Evolutionary conservation across 2,113 vertebrate species (phyloP).

Genomic region (Formicarius rufipectus): DNA sequence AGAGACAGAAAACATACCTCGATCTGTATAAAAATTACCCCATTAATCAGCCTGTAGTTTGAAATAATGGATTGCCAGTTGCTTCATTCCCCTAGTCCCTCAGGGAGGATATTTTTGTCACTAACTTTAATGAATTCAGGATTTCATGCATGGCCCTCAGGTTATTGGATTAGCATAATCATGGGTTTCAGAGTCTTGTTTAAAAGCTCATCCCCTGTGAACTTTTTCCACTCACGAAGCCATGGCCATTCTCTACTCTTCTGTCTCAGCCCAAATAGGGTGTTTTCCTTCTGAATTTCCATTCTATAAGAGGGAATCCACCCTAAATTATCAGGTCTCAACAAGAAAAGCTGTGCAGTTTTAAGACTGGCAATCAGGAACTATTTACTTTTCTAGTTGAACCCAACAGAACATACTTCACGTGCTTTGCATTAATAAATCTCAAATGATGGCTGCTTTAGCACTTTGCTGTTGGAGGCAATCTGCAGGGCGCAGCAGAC

Average conservation of each 20-base stretch:
- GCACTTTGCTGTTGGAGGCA: background rate
- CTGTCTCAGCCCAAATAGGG: background rate
- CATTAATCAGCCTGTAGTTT: conserved; percentile 51
- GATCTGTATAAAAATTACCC: background rate
- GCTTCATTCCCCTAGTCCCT: background rate
- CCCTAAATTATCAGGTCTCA: background rate
- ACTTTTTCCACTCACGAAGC: background rate
- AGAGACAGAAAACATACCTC: background rate
- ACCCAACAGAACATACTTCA: background rate
- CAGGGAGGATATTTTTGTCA: conserved; percentile 45
- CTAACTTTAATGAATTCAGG: conserved; percentile 62
- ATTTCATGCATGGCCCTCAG: conserved; percentile 50
- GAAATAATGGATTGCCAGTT: conserved; percentile 50
- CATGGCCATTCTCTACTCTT: background rate
- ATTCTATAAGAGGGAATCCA: background rate
- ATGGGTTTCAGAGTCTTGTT: background rate
- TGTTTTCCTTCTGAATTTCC: background rate
- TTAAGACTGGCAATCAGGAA: background rate
- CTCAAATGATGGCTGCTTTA: background rate
- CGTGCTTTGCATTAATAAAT: background rate
- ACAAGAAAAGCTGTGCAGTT: background rate
- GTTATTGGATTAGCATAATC: conserved; percentile 62
- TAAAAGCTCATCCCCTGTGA: background rate
- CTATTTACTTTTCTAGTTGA: background rate
- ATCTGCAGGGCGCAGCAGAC: background rate